phyloP scores from a whole-genome alignment of 1,140 invertebrate species.

The Penaeus chinensis region DNA sequence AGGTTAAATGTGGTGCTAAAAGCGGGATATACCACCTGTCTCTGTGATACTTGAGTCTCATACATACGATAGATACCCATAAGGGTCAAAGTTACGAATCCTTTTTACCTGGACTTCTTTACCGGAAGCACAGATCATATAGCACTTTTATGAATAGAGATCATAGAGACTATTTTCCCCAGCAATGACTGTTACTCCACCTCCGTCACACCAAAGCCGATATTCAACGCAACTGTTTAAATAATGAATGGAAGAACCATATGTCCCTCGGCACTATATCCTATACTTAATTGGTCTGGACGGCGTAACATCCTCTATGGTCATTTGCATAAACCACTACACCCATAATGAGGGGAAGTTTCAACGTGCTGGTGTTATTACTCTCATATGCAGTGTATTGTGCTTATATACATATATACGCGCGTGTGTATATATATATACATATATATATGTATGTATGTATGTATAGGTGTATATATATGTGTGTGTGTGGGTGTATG shows the following conservation, averaged over 20 bases:
- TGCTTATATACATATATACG: slow-evolving; percentile 11
- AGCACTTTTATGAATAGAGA: not conserved
- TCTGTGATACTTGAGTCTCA: not conserved
- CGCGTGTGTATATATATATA: slow-evolving; percentile 7
- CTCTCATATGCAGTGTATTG: not conserved
- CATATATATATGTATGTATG: slow-evolving; percentile 30
- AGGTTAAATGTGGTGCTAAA: slow-evolving; percentile 34
- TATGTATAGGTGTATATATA: slow-evolving; percentile 31
- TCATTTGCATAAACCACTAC: slow-evolving; percentile 43
- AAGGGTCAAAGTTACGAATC: slow-evolving; percentile 6
- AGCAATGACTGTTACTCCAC: no score
- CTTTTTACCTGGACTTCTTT: not conserved
- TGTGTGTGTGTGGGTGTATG: not conserved
- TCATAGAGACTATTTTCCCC: not conserved
- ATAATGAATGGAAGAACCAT: slow-evolving; percentile 40
- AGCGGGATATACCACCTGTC: slow-evolving; percentile 41
- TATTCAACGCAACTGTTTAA: slow-evolving; percentile 36
- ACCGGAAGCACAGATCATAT: not conserved
- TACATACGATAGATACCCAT: not conserved
- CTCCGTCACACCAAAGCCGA: slow-evolving; percentile 20
- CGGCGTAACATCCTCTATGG: slow-evolving; percentile 36
- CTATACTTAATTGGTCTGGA: slow-evolving; percentile 48
- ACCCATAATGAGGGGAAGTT: not conserved
- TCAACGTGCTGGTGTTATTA: not conserved
- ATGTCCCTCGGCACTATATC: slow-evolving; percentile 41